Conservation (phyloP, 2,113 vertebrate genomes). For the Hoplias malabaricus region DNA sequence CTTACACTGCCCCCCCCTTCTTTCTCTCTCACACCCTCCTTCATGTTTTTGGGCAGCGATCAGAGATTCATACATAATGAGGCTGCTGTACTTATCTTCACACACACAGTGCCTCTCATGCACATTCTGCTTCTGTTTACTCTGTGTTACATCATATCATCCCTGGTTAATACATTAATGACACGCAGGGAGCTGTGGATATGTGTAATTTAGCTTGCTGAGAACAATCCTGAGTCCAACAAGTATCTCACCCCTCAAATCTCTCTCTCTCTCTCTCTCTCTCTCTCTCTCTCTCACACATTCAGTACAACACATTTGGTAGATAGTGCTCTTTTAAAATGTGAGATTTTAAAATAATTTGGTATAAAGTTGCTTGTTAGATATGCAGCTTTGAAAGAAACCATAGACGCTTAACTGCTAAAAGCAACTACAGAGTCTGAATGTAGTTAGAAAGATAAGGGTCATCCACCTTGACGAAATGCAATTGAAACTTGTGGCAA, state of each 20-base stretch:
- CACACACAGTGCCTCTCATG: constrained; percentile 9
- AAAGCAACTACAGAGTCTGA: neutral
- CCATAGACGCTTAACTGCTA: neutral
- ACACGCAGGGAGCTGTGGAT: neutral
- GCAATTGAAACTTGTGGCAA: neutral
- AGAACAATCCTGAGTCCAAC: constrained; percentile 1
- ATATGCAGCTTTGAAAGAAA: neutral
- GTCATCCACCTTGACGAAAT: neutral
- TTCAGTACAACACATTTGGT: no score
- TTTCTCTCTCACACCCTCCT: neutral
- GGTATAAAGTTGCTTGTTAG: neutral
- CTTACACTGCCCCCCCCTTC: no score
- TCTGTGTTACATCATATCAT: constrained; percentile 46
- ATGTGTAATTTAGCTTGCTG: neutral
- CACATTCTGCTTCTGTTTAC: constrained; percentile 34
- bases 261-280: neutral
- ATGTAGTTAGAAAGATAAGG: neutral
- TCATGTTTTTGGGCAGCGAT: constrained; percentile 3
- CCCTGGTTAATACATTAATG: neutral
- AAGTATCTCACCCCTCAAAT: neutral
- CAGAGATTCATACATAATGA: constrained; percentile 32
- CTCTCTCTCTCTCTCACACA: neutral
- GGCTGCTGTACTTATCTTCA: constrained; percentile 1
- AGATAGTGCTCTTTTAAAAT: no score
- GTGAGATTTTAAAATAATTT: neutral